Conservation (phyloP, 2,797 vertebrate species). For the Lepilemur septentrionalis region DNA sequence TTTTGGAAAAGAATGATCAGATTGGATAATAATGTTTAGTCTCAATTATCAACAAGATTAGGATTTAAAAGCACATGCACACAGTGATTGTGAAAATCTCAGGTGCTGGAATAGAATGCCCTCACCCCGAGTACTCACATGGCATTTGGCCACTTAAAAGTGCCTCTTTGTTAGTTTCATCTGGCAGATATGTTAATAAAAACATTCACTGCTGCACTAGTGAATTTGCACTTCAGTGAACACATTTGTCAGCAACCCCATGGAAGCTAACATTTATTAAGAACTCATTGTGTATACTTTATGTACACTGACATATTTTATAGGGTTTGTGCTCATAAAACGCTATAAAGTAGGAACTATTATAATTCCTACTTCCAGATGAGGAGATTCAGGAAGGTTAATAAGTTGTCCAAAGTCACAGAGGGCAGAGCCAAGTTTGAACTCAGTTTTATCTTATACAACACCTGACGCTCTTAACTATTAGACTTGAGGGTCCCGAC, state of each 20-base stretch:
- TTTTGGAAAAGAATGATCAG: slow-evolving; percentile 37
- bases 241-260: background rate
- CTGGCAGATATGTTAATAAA: background rate
- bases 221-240: background rate
- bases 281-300: background rate
- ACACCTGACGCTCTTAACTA: background rate
- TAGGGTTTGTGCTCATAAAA: background rate
- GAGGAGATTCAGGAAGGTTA: background rate
- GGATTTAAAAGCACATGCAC: background rate
- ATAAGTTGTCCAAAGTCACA: background rate
- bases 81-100: background rate
- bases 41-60: slow-evolving; percentile 19
- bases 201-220: background rate
- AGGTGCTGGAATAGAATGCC: background rate
- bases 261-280: background rate
- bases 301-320: background rate
- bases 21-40: background rate
- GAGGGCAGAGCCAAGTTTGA: background rate
- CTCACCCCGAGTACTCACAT: background rate
- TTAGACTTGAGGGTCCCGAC: background rate
- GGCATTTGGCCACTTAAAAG: background rate
- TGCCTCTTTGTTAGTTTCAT: background rate
- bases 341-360: background rate
- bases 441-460: background rate
- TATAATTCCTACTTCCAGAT: background rate